Conservation (phyloP, 2,888 invertebrate species). For the Phyllotreta cruciferae region DNA sequence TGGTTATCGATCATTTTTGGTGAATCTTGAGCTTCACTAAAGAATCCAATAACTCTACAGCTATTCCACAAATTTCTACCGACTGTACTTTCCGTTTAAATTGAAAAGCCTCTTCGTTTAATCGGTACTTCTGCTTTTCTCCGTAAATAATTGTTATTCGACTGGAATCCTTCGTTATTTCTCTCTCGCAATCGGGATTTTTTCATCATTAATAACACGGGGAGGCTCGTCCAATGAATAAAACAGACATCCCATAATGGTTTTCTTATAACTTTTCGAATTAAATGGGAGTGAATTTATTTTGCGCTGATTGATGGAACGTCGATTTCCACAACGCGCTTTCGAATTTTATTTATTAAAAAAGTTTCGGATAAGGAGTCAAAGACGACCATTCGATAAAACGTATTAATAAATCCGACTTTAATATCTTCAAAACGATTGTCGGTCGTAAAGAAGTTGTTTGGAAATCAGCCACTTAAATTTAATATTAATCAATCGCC, state of each 20-base stretch:
- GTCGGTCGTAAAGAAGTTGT: neutral
- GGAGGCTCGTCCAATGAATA: slow-evolving; percentile 25
- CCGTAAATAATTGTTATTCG: neutral
- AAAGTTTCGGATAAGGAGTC: slow-evolving; percentile 16
- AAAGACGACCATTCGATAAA: neutral
- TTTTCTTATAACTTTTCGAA: slow-evolving; percentile 32
- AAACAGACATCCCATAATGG: slow-evolving; percentile 31
- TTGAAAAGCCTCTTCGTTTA: too few species aligned
- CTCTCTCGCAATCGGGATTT: slow-evolving; percentile 24
- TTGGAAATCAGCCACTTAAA: neutral
- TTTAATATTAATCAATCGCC: too few species aligned
- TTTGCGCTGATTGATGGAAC: slow-evolving; percentile 22
- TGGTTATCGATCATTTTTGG: too few species aligned
- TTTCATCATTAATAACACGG: slow-evolving; percentile 24
- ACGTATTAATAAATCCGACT: neutral
- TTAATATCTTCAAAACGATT: too few species aligned
- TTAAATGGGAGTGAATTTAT: slow-evolving; percentile 24
- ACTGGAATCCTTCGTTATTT: slow-evolving; percentile 21
- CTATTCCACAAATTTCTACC: too few species aligned
- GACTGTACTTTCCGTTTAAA: too few species aligned
- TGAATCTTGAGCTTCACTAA: too few species aligned
- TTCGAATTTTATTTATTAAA: slow-evolving; percentile 12
- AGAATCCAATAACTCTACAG: too few species aligned
- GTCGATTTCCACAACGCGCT: slow-evolving; percentile 9
- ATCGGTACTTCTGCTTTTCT: too few species aligned